These are phyloP conservation scores for Trialeurodes vaporariorum DNA, from an alignment of 1,140 invertebrate genomes.

Conservation along the genomic window DNA sequence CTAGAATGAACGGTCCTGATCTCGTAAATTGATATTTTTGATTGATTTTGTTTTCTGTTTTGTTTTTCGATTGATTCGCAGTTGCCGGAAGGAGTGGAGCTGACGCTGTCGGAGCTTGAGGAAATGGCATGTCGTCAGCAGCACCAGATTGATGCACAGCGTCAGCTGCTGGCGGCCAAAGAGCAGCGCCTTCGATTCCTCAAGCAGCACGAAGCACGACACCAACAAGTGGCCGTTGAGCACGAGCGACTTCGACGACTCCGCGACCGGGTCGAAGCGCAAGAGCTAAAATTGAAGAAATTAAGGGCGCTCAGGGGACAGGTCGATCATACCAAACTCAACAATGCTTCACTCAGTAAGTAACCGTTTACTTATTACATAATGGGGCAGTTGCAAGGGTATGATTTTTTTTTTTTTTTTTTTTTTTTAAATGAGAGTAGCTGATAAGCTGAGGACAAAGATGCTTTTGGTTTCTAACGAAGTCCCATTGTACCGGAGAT, in stretches of 20 bases:
- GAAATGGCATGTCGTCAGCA: conserved; percentile 91
- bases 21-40: no score
- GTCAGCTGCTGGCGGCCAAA: conserved; percentile 77
- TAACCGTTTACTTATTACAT: no score
- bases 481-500: no score
- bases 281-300: conserved; percentile 84
- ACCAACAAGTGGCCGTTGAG: conserved; percentile 73
- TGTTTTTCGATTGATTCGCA: conserved; percentile 8
- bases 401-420: no score
- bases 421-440: no score
- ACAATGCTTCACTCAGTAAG: conserved; percentile 86
- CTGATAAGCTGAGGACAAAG: no score
- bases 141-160: conserved; percentile 88
- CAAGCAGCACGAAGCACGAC: conserved; percentile 77
- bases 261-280: conserved; percentile 80
- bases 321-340: conserved; percentile 79
- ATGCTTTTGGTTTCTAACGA: no score
- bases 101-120: conserved; percentile 84
- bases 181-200: conserved; percentile 88
- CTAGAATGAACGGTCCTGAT: no score
- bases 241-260: conserved; percentile 74
- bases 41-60: no score
- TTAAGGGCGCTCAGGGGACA: conserved; percentile 79
- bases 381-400: no score
- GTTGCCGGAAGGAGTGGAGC: conserved; percentile 40